These are phyloP conservation scores for Aegypius monachus DNA, from an alignment of 2,113 vertebrate species.

Conservation along the genomic window DNA sequence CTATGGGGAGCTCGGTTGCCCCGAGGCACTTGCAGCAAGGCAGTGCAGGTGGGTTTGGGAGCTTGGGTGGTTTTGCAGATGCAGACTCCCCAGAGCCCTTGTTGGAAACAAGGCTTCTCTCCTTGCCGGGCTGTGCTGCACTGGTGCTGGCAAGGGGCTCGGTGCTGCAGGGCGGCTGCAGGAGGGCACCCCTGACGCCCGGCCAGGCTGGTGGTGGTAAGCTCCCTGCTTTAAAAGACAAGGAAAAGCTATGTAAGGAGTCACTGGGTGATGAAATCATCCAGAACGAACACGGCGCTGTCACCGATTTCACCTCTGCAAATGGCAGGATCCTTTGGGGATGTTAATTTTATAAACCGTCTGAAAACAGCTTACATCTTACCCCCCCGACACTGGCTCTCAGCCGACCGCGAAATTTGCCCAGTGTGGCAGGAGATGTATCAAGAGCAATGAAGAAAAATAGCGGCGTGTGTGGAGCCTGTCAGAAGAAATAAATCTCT, in stretches of 20 bases:
- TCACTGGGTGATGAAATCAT: not conserved
- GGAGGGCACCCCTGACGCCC: not conserved
- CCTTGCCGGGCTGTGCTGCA: not conserved
- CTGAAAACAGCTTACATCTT: not conserved
- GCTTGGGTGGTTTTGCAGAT: not conserved
- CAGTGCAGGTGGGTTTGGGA: not conserved
- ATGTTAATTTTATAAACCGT: not conserved
- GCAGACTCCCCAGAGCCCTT: accelerated
- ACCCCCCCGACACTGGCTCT: not conserved
- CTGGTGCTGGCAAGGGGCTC: accelerated
- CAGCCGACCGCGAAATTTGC: not conserved
- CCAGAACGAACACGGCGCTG: accelerated
- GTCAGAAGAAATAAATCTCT: conserved; percentile 10
- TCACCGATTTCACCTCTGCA: not conserved
- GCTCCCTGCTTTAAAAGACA: not conserved
- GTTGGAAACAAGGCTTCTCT: not conserved
- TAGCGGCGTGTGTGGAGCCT: not conserved
- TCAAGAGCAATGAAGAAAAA: conserved; percentile 22
- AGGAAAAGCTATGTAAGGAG: not conserved
- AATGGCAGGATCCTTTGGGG: not conserved
- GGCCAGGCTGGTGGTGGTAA: not conserved
- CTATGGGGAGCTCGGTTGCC: not conserved
- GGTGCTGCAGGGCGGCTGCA: not conserved
- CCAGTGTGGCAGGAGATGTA: not conserved
- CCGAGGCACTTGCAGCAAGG: not conserved